phyloP scores from a whole-genome alignment of 2,113 vertebrate genomes.

The Lepidothrix coronata region DNA sequence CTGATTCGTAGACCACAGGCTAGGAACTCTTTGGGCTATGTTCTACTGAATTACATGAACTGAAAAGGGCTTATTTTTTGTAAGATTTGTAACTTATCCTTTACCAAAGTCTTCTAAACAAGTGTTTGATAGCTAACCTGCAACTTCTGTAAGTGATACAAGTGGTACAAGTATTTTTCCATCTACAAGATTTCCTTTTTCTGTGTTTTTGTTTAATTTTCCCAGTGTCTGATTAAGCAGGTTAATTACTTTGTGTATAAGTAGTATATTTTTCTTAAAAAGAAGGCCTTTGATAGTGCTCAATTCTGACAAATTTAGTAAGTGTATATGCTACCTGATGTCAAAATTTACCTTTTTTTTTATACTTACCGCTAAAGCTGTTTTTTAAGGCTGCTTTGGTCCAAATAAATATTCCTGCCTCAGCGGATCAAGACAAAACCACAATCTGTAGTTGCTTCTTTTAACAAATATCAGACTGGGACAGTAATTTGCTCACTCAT shows the following conservation, averaged over 20 bases:
- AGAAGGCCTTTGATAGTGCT: not conserved
- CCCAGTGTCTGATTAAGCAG: not conserved
- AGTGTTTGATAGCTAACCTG: not conserved
- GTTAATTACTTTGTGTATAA: not conserved
- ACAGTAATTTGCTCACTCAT: not conserved
- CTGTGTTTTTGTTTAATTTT: not conserved
- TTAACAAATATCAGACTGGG: not conserved
- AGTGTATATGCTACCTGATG: not conserved
- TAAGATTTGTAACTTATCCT: not conserved
- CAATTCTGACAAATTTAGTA: not conserved
- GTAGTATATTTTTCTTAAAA: not conserved
- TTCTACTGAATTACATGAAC: not conserved
- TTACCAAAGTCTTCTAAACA: not conserved
- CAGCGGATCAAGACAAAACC: constrained; percentile 23
- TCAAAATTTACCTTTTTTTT: not conserved
- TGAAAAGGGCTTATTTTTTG: not conserved
- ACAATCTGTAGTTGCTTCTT: constrained; percentile 6
- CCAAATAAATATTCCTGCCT: constrained; percentile 5
- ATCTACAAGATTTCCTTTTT: not conserved
- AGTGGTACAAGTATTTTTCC: not conserved
- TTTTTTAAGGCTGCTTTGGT: not conserved
- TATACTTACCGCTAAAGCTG: not conserved
- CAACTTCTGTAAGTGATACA: not conserved
- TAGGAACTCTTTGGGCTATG: not conserved
- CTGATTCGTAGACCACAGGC: not conserved